These are phyloP conservation scores for Gnathonemus longibarbis DNA, from an alignment of 2,113 vertebrate species.

Conservation along the genomic window DNA sequence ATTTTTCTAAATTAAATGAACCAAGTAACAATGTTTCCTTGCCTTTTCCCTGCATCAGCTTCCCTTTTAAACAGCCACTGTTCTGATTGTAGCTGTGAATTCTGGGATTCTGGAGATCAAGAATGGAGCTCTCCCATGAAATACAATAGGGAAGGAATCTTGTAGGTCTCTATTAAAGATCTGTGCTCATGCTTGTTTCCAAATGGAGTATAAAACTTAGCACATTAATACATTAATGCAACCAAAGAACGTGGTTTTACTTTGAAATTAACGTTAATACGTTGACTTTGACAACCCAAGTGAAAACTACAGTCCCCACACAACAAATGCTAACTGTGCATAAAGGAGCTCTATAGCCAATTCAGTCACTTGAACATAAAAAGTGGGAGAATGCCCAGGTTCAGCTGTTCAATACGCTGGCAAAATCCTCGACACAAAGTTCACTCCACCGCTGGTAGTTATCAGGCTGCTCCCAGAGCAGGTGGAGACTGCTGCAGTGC, in stretches of 20 bases:
- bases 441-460: neutral
- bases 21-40: neutral
- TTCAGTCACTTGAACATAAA: neutral
- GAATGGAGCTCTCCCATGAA: neutral
- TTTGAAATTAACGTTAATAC: neutral
- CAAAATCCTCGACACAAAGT: neutral
- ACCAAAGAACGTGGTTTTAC: neutral
- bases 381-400: neutral
- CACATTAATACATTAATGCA: neutral
- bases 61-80: neutral
- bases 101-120: neutral
- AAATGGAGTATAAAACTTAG: neutral
- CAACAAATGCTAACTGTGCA: neutral
- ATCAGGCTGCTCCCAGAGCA: neutral
- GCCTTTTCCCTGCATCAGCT: neutral
- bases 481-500: neutral
- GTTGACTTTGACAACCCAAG: neutral
- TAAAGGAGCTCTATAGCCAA: neutral
- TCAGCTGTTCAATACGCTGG: neutral
- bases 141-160: neutral
- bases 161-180: neutral
- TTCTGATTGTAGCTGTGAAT: neutral
- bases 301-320: neutral
- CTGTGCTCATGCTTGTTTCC: neutral
- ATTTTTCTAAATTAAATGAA: neutral